Base-by-base conservation (phyloP, 2,888 invertebrate species). In the Mechanitis messenoides region DNA sequence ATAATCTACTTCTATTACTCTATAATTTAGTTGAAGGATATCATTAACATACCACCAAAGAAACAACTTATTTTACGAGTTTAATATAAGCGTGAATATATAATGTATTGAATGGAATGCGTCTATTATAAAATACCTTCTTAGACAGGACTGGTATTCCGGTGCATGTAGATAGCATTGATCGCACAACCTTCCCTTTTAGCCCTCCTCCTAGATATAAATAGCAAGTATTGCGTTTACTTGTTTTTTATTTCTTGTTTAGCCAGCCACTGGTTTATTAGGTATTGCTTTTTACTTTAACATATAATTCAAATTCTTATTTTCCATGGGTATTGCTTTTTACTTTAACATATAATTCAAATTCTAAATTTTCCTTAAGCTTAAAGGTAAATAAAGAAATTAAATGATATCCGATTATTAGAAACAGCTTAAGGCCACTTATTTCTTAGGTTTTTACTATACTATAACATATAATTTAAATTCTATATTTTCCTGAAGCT, bases 161-260 rank as follows among this genome's bases (percentile, higher is more conserved):
- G 59, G 56, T 67, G 60, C 66, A 68, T 66, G 64, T 66, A 66
- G 68, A 65, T 69, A 71, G 67, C 71, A 71, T 70, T 71, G 72
- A 72, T 72, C 70, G 69, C 65, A 66, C 72, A 72, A 73, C 73
- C 73, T 74, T 75, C 74, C 73, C 73, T 74, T 72, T 74, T 72
- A 72, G 73, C 71, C 64, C 69, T 72, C 63, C 64, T 60, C 63
- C 60, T 45, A 66, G 67, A 60, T 70, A 70, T 70, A 69, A 70
- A 70, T 70, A 69, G 68, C 64, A 55, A 64, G 60, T 62, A 59
- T 62, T 61, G 64, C 61, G 53, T 57, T 58, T 61, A 63, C 57
- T 62, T 60, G 46, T 55, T 62, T 68, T 68, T 68, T 63, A 62
- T 63, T 53, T 61, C 33, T 56, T 61, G 46, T 47, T 53, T 53